These are phyloP conservation scores for Atethmia centrago DNA, from an alignment of 2,888 invertebrate species.

Conservation along the genomic window DNA sequence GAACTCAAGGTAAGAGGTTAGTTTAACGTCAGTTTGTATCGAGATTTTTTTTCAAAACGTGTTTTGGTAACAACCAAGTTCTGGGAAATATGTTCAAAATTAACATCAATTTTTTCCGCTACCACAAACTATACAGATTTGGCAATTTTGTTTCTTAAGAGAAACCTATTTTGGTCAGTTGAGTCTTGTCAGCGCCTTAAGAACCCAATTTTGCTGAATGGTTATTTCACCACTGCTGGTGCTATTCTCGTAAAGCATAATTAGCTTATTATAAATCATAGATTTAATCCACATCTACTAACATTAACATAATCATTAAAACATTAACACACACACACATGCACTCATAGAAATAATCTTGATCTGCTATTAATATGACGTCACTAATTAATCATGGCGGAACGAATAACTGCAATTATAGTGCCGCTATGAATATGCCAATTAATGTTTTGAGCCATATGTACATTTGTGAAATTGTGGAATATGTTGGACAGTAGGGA, in stretches of 20 bases:
- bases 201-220: not conserved
- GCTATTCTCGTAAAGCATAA: constrained; percentile 9
- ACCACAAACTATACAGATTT: too few species aligned
- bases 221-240: not conserved
- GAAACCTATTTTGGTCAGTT: too few species aligned
- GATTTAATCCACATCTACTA: constrained; percentile 10
- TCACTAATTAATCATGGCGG: constrained; percentile 60
- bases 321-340: constrained; percentile 21
- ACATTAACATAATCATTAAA: constrained; percentile 47
- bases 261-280: constrained; percentile 13
- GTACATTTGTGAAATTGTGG: constrained; percentile 30
- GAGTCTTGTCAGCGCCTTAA: too few species aligned
- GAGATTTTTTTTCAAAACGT: too few species aligned
- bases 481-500: not conserved
- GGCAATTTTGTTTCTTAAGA: too few species aligned
- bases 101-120: too few species aligned
- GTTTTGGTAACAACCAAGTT: too few species aligned
- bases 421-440: constrained; percentile 38
- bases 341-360: constrained; percentile 18
- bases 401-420: constrained; percentile 52
- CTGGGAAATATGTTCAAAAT: too few species aligned
- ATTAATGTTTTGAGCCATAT: constrained; percentile 49
- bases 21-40: too few species aligned
- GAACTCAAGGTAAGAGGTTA: too few species aligned
- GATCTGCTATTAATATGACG: constrained; percentile 48